Evolutionary conservation across 2,888 invertebrate genomes (phyloP), one percentile per base, ranked within the genome.

Genomic region (Eristalis intricaria): DNA sequence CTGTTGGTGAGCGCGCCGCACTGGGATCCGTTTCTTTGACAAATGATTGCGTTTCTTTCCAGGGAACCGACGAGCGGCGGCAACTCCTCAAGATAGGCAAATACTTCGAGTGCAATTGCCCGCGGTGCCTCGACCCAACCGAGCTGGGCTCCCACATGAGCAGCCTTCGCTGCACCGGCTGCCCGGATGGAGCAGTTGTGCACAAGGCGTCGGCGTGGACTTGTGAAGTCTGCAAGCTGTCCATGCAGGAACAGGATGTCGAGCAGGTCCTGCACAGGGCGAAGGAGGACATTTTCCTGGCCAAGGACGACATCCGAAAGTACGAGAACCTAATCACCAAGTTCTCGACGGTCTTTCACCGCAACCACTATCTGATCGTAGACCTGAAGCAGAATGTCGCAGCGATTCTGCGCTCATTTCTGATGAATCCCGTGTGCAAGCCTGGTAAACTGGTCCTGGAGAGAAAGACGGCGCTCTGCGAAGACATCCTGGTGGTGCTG

Each of bases 141-240:
- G 97, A 97, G 91, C 90, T 96, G 78, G 95, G 95, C 0, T 96
- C 96, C 0, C 94, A 95, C 90, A 93, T 97, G 90, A 96, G 96
- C 90, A 92, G 91, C 78, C 90, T 92, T 13, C 85, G 91, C 4
- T 92, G 92, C 66, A 80, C 84, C 0, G 88, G 73, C 7, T 92
- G 92, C 65, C 85, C 71, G 5, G 85, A 83, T n/a, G 90, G 91
- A 0, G 89, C 78, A 19, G 82, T 91, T 29, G 89, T 91, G 0
- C 89, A 89, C 0, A 88, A 89, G 22, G 76, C 73, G 4, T 78
- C 85, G 1, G 75, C 38, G 1, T 93, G 93, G 93, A 90, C 90
- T 29, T 93, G 93, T 77, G 78, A 90, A 13, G 77, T 89, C 1
- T 92, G 92, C 77, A 88, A 84, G 23, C 90, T 91, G 29, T 89